Evolutionary conservation across 2,888 invertebrate genomes (phyloP).

Genomic region (Allygus modestus): DNA sequence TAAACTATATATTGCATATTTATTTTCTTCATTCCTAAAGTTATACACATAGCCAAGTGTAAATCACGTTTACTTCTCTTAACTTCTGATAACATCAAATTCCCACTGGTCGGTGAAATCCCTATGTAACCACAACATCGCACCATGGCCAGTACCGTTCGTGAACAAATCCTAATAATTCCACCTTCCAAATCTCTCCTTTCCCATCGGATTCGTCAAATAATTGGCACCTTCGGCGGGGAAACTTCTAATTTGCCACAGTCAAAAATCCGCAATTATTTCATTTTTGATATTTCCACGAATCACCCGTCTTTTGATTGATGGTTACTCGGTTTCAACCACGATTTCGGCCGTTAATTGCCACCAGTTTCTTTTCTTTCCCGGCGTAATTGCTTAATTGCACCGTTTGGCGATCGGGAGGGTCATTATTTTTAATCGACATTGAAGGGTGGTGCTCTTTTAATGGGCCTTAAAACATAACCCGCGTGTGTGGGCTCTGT

Average conservation of each 20-base stretch:
- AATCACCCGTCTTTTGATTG: conserved; percentile 39
- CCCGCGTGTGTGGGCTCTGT: conserved; percentile 14
- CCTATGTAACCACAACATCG: conserved; percentile 1
- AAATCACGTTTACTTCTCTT: too few relatives aligned
- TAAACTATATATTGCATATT: too few relatives aligned
- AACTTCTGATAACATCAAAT: too few relatives aligned
- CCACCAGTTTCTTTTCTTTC: conserved; percentile 36
- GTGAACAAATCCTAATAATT: conserved; percentile 21
- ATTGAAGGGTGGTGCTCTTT: conserved; percentile 17
- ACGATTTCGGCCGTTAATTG: conserved; percentile 46
- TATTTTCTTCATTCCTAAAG: too few relatives aligned
- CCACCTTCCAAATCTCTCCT: conserved; percentile 17
- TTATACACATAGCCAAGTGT: too few relatives aligned
- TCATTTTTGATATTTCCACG: conserved; percentile 46
- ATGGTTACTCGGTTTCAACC: conserved; percentile 47
- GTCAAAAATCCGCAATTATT: conserved; percentile 54
- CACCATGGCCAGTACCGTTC: conserved; percentile 8
- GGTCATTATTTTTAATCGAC: conserved; percentile 46
- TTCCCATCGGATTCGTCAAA: conserved; percentile 40
- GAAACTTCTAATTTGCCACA: conserved; percentile 44
- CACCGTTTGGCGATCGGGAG: conserved; percentile 22
- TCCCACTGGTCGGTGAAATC: neutral
- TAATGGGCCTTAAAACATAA: conserved; percentile 18
- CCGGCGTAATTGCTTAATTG: conserved; percentile 41
- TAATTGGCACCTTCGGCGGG: conserved; percentile 51